Conservation (phyloP, 2,888 invertebrate genomes). For the Xylota sylvarum region DNA sequence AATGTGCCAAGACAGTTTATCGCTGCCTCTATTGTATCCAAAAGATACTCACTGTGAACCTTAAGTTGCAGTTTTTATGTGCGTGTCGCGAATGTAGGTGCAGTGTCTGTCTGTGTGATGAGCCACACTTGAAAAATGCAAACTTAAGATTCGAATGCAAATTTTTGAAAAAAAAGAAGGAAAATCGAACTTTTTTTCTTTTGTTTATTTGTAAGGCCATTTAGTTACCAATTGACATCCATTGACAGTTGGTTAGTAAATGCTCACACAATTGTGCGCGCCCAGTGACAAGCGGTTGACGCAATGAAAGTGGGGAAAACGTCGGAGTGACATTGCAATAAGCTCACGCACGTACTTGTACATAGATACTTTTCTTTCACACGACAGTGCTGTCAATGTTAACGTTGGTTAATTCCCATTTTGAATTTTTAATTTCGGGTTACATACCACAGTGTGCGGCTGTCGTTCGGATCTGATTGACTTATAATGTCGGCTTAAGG, state of each 20-base stretch:
- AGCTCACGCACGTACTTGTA: slow-evolving; percentile 52
- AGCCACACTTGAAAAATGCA: slow-evolving; percentile 49
- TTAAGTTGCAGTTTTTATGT: slow-evolving; percentile 27
- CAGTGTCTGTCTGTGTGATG: slow-evolving; percentile 57
- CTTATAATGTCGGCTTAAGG: slow-evolving; percentile 54
- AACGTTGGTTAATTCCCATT: slow-evolving; percentile 63
- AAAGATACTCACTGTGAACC: slow-evolving; percentile 25
- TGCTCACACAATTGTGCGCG: slow-evolving; percentile 52
- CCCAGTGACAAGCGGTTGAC: slow-evolving; percentile 60
- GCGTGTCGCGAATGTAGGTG: slow-evolving; percentile 48
- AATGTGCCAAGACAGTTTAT: slow-evolving; percentile 59
- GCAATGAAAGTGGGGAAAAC: slow-evolving; percentile 68
- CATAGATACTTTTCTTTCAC: slow-evolving; percentile 57
- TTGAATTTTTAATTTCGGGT: slow-evolving; percentile 65
- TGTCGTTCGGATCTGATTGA: slow-evolving; percentile 58
- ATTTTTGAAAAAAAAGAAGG: slow-evolving; percentile 45
- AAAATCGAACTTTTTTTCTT: slow-evolving; percentile 26
- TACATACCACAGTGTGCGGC: slow-evolving; percentile 55
- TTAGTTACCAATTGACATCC: slow-evolving; percentile 58
- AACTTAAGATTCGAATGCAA: slow-evolving; percentile 51
- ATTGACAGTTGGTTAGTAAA: slow-evolving; percentile 57
- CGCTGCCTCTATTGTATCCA: slow-evolving; percentile 37
- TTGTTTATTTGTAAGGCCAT: slow-evolving; percentile 55
- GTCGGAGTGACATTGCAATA: slow-evolving; percentile 36
- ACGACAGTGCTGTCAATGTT: slow-evolving; percentile 69